phyloP scores from a whole-genome alignment of 2,888 invertebrate species.

The Monochamus alternatus region DNA sequence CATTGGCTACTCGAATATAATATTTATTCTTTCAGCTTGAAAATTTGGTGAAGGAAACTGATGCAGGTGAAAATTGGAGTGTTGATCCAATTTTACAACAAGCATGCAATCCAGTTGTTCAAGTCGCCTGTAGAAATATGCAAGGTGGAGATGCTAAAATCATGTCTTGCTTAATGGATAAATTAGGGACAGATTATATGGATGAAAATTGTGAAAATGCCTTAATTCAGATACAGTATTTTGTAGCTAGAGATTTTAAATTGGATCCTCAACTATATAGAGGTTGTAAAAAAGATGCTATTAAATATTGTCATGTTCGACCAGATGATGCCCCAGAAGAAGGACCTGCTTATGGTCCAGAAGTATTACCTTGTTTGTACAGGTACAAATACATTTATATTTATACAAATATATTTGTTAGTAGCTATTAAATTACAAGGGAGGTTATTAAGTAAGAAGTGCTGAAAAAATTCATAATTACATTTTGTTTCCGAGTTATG shows the following conservation, averaged over 20 bases:
- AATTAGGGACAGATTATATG: constrained; percentile 89
- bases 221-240: constrained; percentile 96
- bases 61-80: constrained; percentile 96
- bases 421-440: too few relatives aligned
- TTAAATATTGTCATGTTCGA: constrained; percentile 85
- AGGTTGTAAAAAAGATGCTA: constrained; percentile 91
- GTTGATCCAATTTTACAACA: constrained; percentile 92
- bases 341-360: constrained; percentile 85
- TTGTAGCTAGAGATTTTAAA: constrained; percentile 95
- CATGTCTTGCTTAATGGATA: constrained; percentile 95
- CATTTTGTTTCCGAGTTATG: too few relatives aligned
- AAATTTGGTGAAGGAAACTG: constrained; percentile 86
- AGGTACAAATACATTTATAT: constrained; percentile 63
- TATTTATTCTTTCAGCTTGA: constrained; percentile 76
- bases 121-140: constrained; percentile 82
- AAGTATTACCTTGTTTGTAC: constrained; percentile 94
- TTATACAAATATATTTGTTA: too few relatives aligned
- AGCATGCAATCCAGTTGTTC: constrained; percentile 90
- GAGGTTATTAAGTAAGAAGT: too few relatives aligned
- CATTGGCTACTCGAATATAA: too few relatives aligned
- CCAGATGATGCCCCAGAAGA: constrained; percentile 81
- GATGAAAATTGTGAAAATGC: constrained; percentile 91
- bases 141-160: constrained; percentile 86
- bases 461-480: too few relatives aligned
- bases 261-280: constrained; percentile 91